These are phyloP conservation scores for Numenius arquata DNA, from an alignment of 2,113 vertebrate species.

Conservation along the genomic window DNA sequence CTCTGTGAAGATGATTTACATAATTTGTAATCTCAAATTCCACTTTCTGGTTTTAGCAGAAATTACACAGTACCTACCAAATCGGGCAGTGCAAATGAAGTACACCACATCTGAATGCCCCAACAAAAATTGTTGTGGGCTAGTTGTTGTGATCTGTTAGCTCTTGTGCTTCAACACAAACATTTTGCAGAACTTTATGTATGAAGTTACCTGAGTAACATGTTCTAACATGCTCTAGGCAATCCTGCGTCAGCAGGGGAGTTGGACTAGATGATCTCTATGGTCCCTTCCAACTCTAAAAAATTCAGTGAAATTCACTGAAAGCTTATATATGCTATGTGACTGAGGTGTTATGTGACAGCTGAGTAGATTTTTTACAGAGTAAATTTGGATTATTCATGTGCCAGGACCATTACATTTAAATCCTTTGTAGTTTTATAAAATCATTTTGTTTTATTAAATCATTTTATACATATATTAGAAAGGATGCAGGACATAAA, in stretches of 20 bases:
- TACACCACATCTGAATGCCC: neutral
- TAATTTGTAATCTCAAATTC: neutral
- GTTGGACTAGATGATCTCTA: no score
- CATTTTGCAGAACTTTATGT: neutral
- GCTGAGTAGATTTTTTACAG: neutral
- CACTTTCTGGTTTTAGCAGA: neutral
- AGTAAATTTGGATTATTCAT: neutral
- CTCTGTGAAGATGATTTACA: neutral
- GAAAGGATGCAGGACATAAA: neutral
- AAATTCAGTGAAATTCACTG: no score
- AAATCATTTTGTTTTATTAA: neutral
- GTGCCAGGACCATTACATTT: neutral
- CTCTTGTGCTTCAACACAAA: neutral
- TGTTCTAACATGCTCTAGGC: no score
- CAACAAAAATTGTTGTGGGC: neutral
- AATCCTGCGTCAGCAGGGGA: no score
- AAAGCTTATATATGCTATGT: neutral
- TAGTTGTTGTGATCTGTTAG: neutral
- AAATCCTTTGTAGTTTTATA: neutral
- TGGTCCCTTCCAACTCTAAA: no score
- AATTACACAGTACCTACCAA: neutral
- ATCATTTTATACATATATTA: neutral
- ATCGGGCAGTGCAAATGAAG: neutral
- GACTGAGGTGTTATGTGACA: neutral
- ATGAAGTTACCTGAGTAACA: no score